Percentiles rank a stretch among this genome's conserved stretches.
These are phyloP conservation scores for Hycleus phaleratus DNA, from an alignment of 1,140 invertebrate species.

Conservation along the genomic window DNA sequence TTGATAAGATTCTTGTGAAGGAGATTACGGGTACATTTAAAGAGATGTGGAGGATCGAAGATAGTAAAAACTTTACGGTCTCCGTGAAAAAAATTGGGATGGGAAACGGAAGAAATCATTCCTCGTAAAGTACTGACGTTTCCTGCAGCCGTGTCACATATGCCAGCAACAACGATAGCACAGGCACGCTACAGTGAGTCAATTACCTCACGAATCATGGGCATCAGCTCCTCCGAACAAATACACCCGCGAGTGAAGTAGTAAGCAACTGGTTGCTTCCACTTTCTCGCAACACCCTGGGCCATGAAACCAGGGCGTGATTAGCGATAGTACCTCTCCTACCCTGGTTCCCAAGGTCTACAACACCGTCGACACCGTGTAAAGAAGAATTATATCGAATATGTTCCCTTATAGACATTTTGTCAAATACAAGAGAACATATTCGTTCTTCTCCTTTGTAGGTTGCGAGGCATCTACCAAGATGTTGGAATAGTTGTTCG, in stretches of 20 bases:
- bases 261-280: conserved; percentile 5
- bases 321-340: conserved; percentile 1
- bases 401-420: conserved; percentile 6
- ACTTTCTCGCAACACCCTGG: conserved; percentile 1
- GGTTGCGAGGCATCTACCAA: conserved; percentile 1
- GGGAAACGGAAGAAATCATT: background rate
- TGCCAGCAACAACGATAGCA: conserved; percentile 3
- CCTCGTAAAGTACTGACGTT: conserved; percentile 5
- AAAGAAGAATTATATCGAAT: conserved; percentile 7
- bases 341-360: background rate
- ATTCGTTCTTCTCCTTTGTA: conserved; percentile 9
- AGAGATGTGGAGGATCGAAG: background rate
- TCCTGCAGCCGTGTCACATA: conserved; percentile 8
- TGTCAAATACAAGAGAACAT: conserved; percentile 10
- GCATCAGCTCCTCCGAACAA: background rate
- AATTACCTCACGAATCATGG: conserved; percentile 3
- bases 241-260: background rate
- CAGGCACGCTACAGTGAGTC: background rate
- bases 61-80: background rate
- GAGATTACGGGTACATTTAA: background rate
- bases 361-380: background rate
- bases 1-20: background rate
- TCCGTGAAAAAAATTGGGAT: background rate
- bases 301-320: conserved; percentile 9
- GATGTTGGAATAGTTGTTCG: conserved; percentile 3